phyloP scores from a whole-genome alignment of 2,797 vertebrate genomes.

The Miopithecus talapoin region DNA sequence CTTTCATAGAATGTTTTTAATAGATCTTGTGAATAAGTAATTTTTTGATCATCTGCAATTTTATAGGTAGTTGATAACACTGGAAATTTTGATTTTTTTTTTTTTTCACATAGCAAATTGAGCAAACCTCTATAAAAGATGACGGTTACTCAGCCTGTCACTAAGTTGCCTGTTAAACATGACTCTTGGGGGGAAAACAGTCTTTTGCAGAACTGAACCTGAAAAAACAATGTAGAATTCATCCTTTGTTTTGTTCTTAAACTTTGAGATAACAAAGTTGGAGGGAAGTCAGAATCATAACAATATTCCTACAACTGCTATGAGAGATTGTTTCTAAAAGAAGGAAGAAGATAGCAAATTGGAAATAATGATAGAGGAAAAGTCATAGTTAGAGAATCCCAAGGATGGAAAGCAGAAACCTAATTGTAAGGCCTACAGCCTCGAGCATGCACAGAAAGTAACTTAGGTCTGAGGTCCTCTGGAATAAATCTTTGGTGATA shows the following conservation, averaged over 20 bases:
- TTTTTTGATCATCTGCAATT: not conserved
- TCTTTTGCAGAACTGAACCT: not conserved
- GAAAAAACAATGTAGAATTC: not conserved
- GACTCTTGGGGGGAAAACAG: not conserved
- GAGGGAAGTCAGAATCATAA: not conserved
- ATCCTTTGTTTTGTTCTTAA: not conserved
- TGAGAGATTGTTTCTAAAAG: not conserved
- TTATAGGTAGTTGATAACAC: not conserved
- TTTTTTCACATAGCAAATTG: not conserved
- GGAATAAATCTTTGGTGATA: conserved; percentile 79
- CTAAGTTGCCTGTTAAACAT: not conserved
- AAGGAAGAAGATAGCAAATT: conserved; percentile 11
- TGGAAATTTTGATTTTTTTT: not conserved
- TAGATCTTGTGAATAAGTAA: not conserved
- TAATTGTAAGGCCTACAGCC: conserved; percentile 74
- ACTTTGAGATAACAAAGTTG: not conserved
- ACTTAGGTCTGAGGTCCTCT: conserved; percentile 73
- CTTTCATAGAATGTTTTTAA: conserved; percentile 35
- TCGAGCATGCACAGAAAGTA: conserved; percentile 61
- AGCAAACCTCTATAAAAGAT: not conserved
- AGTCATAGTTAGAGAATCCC: conserved; percentile 69
- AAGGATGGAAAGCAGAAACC: conserved; percentile 71
- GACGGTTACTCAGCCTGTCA: not conserved
- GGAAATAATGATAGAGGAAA: conserved; percentile 76
- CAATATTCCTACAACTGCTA: not conserved